Evolutionary conservation across 2,888 invertebrate genomes (phyloP), one percentile per base, ranked within the genome.

Genomic region (Drosophila multiciliata): DNA sequence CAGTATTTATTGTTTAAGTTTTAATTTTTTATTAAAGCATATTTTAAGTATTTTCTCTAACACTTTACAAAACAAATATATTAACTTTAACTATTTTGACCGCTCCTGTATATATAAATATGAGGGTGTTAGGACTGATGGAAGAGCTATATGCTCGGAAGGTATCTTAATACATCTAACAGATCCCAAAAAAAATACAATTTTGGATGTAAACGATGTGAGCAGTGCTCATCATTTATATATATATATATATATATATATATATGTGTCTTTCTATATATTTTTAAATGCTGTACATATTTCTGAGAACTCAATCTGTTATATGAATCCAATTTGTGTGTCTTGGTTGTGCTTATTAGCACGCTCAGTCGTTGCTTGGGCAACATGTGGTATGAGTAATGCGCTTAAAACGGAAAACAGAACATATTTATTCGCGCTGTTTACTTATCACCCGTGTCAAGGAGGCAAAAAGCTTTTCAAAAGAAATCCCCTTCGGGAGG

Each of bases 301-400:
- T 32, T 63, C 3, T 12, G 38, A 55, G 8, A 54, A 54, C 36
- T 7, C n/a, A 32, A 9, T 20, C 32, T 35, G 20, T 36, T 15
- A 23, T 42, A 23, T 54, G 48, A 20, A 7, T 29, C 40, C 40
- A 36, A 35, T 33, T 58, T 55, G 35, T 62, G 52, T 57, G 35
- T 29, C 38, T 12, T 45, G 53, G 23, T 33, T 65, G 66, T 63
- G 66, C 32, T 63, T 78, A 72, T 52, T 66, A 73, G 64, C 75
- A 76, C 55, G 64, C 65, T 57, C 74, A 55, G 49, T 42, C n/a
- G 8, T 20, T 48, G 29, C 45, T 36, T 45, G 68, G 81, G 75
- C 66, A 66, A 61, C 66, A 63, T 75, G 76, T 78, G 66, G 80
- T 62, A 87, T 78, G 85, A 89, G 83, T 81, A 84, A 84, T 89